Base-by-base conservation (phyloP, 1,140 invertebrate species). In the Drosophila parabipectinata region DNA sequence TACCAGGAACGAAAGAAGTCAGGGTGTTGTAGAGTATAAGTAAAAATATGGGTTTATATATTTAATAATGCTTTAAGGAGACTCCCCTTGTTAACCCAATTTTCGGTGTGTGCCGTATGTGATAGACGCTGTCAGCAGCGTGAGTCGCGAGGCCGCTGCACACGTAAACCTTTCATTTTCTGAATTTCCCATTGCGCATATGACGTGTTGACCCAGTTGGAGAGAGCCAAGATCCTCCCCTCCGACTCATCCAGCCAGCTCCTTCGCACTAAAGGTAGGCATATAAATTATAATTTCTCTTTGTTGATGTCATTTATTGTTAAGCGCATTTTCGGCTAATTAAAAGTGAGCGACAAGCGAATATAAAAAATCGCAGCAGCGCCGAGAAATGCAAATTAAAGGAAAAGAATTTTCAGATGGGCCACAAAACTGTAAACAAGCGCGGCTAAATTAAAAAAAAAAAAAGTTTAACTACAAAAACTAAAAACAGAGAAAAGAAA, bases 311-410 rank as follows among this genome's bases (percentile, higher is more conserved):
- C 72, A 76, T 84, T 84, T 72, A 76, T 72, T 83, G 80, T 83
- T 79, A 77, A 84, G 72, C 80, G 81, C 81, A 85, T 80, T 84
- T 82, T 84, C 59, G 80, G 80, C 80, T 84, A 84, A 84, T 84
- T 84, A 84, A 84, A 84, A 84, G 72, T 72, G 76, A 82, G 79
- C 79, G 79, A 82, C 80, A 76, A 52, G 32, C 63, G 58, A 39
- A 44, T 74, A 57, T 15, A 44, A 76, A 71, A 37, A 32, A 60
- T 50, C 21, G 45, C 34, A 66, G 45, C 34, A 66, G 53, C 53
- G 15, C 37, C 32, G 39, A 84, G 67, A 71, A 84, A 83, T 84
- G 80, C 80, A 83, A 84, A 83, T 84, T 75, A 83, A 83, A 83
- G 76, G 80, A 83, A 79, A 85, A 77, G 72, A 67, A 28, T 28